Evolutionary conservation across 2,888 invertebrate genomes (phyloP).

Genomic region (Heterodera filipjevi): DNA sequence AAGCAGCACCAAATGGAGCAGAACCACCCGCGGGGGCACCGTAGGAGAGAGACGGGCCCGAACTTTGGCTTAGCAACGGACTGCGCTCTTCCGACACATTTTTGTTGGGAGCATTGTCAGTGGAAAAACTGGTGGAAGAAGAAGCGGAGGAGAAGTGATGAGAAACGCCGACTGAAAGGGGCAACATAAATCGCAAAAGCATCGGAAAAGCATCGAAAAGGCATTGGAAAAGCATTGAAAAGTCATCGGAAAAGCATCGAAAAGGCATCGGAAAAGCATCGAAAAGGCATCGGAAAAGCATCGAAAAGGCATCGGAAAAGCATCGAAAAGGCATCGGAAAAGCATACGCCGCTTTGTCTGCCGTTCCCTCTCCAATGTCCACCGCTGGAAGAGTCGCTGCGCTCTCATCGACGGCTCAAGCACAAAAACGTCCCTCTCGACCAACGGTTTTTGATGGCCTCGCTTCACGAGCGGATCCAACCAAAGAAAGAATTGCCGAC

Average conservation of each 20-base stretch:
- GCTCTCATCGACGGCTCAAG: slow-evolving; percentile 51
- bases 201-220: no score
- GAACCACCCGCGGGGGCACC: neutral
- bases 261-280: no score
- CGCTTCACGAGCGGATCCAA: slow-evolving; percentile 49
- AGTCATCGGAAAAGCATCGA: no score
- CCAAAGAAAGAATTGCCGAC: slow-evolving; percentile 57
- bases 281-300: no score
- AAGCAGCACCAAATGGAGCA: neutral
- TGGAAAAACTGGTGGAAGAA: neutral
- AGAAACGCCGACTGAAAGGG: neutral
- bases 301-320: no score
- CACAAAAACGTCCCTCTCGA: slow-evolving; percentile 55
- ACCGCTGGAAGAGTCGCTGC: slow-evolving; percentile 48
- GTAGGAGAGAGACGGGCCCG: neutral
- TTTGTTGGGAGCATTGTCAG: neutral
- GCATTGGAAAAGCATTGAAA: no score
- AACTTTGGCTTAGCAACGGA: neutral
- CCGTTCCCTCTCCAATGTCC: slow-evolving; percentile 43
- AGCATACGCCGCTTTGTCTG: slow-evolving; percentile 13
- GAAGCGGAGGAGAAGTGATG: no score
- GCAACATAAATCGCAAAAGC: no score
- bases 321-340: no score
- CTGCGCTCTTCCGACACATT: neutral
- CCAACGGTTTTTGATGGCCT: slow-evolving; percentile 53